Conservation (phyloP, 2,113 vertebrate genomes). For the Burhinus oedicnemus region DNA sequence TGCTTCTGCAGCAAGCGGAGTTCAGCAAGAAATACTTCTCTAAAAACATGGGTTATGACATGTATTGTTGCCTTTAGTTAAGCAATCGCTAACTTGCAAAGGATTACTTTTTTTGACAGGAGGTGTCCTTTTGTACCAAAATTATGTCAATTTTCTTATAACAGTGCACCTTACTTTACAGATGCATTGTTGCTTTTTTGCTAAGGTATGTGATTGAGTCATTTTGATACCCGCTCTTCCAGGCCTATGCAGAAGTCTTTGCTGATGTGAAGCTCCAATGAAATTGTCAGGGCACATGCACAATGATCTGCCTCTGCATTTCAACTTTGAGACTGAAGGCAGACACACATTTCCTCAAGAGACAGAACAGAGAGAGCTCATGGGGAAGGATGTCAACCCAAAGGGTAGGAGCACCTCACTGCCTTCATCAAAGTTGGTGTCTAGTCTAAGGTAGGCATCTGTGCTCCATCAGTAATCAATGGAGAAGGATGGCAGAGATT, state of each 20-base stretch:
- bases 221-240: neutral
- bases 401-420: neutral
- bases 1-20: neutral
- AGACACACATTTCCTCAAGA: neutral
- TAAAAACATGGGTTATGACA: neutral
- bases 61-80: neutral
- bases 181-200: neutral
- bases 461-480: neutral
- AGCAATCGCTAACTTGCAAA: neutral
- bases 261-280: neutral
- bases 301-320: neutral
- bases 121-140: neutral
- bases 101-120: neutral
- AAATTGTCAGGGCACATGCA: accelerated
- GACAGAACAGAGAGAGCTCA: neutral
- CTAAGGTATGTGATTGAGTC: neutral
- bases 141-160: neutral
- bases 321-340: neutral
- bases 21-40: neutral
- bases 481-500: neutral
- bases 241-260: neutral
- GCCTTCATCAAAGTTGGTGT: neutral
- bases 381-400: neutral
- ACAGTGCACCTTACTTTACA: no score
- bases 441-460: neutral